These are phyloP conservation scores for Avahi laniger DNA, from an alignment of 2,797 vertebrate species.

Conservation along the genomic window DNA sequence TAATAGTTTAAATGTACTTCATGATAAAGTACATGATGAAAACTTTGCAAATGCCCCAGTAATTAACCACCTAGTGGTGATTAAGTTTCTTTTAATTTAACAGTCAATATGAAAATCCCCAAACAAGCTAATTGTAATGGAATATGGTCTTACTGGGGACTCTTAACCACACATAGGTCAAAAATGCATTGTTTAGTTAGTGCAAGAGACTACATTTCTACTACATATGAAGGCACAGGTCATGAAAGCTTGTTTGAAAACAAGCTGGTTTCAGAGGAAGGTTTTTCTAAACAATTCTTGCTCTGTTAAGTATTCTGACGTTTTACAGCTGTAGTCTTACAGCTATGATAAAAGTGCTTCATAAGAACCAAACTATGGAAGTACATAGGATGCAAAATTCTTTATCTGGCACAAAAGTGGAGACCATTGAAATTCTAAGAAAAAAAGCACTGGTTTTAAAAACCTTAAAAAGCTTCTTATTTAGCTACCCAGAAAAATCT, in stretches of 20 bases:
- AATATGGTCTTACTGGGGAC: not conserved
- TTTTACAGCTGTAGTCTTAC: not conserved
- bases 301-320: not conserved
- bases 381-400: not conserved
- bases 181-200: not conserved
- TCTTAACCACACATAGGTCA: not conserved
- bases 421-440: not conserved
- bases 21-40: not conserved
- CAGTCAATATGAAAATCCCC: not conserved
- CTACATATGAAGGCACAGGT: not conserved
- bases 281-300: not conserved
- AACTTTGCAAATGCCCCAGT: not conserved
- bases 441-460: conserved; percentile 8
- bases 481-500: not conserved
- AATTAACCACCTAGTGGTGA: not conserved
- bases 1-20: not conserved
- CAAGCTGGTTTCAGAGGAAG: not conserved
- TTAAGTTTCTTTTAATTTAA: not conserved
- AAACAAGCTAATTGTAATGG: not conserved
- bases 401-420: not conserved
- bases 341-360: not conserved
- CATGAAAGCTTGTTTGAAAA: not conserved
- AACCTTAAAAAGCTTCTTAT: not conserved
- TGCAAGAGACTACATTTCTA: not conserved
- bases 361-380: not conserved